A percentile compares a stretch with the other conserved stretches of the same genome.
Evolutionary conservation across 1,140 invertebrate genomes (phyloP).

Genomic region (Cotesia vestalis): DNA sequence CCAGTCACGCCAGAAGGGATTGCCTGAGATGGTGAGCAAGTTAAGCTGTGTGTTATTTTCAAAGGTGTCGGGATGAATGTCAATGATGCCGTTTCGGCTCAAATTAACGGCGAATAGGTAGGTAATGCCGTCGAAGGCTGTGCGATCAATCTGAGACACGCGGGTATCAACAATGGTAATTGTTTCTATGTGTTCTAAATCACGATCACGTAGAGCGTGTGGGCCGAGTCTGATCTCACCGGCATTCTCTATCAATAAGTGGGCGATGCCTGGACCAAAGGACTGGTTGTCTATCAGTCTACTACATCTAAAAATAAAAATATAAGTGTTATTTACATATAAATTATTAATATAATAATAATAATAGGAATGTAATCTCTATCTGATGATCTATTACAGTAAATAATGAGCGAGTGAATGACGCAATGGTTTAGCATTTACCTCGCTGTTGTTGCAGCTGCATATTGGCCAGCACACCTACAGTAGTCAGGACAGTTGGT

Average conservation of each 20-base stretch:
- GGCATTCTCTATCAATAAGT: conserved; percentile 55
- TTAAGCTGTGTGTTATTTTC: conserved; percentile 71
- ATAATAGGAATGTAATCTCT: conserved; percentile 25
- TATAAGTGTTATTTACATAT: background rate
- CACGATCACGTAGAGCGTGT: conserved; percentile 50
- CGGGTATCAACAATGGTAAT: conserved; percentile 59
- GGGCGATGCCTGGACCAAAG: conserved; percentile 54
- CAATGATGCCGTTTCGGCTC: conserved; percentile 71
- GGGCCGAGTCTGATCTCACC: conserved; percentile 53
- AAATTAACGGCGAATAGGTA: conserved; percentile 74
- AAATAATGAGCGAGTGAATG: conserved; percentile 45
- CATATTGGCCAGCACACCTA: conserved; percentile 59
- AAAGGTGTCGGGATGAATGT: conserved; percentile 74
- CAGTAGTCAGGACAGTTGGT: conserved; percentile 55
- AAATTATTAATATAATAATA: conserved; percentile 42
- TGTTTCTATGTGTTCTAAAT: conserved; percentile 58
- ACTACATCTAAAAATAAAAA: conserved; percentile 47
- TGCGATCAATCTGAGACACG: conserved; percentile 59
- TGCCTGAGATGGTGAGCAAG: conserved; percentile 73
- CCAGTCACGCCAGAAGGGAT: conserved; percentile 62
- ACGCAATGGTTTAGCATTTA: conserved; percentile 49
- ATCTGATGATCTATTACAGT: conserved; percentile 43
- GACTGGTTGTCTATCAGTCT: conserved; percentile 54
- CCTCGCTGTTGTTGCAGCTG: conserved; percentile 61
- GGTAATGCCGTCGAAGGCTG: conserved; percentile 72